Evolutionary conservation across 2,888 invertebrate genomes (phyloP).

Genomic region (Metopia argyrocephala): DNA sequence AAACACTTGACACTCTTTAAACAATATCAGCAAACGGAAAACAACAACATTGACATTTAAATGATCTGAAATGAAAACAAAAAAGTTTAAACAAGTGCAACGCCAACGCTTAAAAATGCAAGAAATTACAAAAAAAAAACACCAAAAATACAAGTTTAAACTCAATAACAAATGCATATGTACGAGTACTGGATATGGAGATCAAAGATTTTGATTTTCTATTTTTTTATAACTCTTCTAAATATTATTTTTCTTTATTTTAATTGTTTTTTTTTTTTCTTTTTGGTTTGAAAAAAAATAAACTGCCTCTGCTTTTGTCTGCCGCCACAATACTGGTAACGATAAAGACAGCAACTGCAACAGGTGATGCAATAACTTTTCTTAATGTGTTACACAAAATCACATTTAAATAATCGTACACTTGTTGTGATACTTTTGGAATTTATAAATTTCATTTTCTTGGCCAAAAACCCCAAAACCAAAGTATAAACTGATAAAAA

Average conservation of each 20-base stretch:
- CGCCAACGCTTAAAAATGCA: constrained; percentile 51
- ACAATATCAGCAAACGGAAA: constrained; percentile 4
- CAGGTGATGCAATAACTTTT: constrained; percentile 54
- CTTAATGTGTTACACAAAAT: background rate
- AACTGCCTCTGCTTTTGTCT: background rate
- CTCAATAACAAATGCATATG: background rate
- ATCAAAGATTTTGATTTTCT: too few species aligned
- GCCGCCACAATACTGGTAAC: too few species aligned
- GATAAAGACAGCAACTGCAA: background rate
- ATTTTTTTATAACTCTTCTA: too few species aligned
- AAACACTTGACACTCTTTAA: constrained; percentile 59
- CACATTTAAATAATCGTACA: background rate
- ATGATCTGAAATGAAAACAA: constrained; percentile 47
- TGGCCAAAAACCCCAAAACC: constrained; percentile 45
- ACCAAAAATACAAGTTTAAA: constrained; percentile 20
- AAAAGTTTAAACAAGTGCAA: constrained; percentile 23
- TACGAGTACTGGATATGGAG: too few species aligned
- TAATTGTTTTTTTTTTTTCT: too few species aligned
- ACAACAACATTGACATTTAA: constrained; percentile 63
- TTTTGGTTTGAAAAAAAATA: background rate
- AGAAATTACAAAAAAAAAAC: constrained; percentile 6
- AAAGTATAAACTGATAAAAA: constrained; percentile 31
- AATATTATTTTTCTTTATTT: too few species aligned
- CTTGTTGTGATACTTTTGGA: constrained; percentile 11
- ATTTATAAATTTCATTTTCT: constrained; percentile 40